A percentile compares a stretch with the other conserved stretches of the same genome.
Evolutionary conservation across 1,140 invertebrate species (phyloP).

Genomic region (Bombus cullumanus): DNA sequence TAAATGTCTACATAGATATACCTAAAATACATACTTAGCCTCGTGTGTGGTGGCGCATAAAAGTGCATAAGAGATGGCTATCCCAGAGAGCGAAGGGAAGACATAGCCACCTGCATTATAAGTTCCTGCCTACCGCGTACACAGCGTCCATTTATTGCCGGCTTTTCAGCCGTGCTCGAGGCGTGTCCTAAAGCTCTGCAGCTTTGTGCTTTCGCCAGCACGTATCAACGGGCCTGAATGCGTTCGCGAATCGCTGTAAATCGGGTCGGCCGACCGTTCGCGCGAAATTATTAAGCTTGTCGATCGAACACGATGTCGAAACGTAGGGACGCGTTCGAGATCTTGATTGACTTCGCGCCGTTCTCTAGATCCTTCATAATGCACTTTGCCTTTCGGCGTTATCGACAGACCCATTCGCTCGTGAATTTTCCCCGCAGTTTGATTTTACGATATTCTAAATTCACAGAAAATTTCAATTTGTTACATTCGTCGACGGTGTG

Average conservation of each 20-base stretch:
- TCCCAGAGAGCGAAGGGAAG: constrained; percentile 73
- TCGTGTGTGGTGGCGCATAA: constrained; percentile 74
- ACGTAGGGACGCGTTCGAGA: background rate
- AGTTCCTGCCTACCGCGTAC: constrained; percentile 71
- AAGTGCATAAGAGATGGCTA: constrained; percentile 82
- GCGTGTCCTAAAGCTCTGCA: constrained; percentile 72
- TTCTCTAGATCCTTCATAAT: background rate
- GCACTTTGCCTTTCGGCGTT: background rate
- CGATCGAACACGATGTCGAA: constrained; percentile 21
- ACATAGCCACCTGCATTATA: constrained; percentile 77
- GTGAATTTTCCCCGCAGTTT: background rate
- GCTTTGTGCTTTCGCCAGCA: constrained; percentile 74
- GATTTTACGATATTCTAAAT: background rate
- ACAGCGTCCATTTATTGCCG: constrained; percentile 77
- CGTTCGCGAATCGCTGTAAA: constrained; percentile 50
- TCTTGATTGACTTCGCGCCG: background rate
- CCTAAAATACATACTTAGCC: constrained; percentile 67
- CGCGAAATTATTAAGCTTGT: constrained; percentile 42
- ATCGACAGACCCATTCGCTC: background rate
- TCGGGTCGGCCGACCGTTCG: constrained; percentile 52
- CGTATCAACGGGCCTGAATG: constrained; percentile 65
- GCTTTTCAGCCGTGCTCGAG: constrained; percentile 75
- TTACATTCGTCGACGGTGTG: background rate
- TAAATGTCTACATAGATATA: constrained; percentile 72
- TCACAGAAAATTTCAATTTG: background rate